A percentile compares a stretch with the other conserved stretches of the same genome.
Evolutionary conservation across 2,797 vertebrate genomes (phyloP).

Genomic region (Protosalanx chinensis): DNA sequence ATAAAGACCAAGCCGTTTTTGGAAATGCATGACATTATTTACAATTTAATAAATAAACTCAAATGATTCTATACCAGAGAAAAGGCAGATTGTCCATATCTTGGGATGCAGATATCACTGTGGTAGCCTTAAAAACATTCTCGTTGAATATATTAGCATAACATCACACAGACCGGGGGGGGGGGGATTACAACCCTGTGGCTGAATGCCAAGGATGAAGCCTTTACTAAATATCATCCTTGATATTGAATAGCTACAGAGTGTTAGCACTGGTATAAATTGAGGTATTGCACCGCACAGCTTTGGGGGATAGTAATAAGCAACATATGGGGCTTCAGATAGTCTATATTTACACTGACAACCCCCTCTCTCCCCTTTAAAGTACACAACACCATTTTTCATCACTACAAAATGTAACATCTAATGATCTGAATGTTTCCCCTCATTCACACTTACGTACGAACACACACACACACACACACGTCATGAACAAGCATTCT

Average conservation of each 20-base stretch:
- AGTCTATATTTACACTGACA: constrained; percentile 53
- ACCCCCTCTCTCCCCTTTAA: constrained; percentile 36
- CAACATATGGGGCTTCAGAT: constrained; percentile 52
- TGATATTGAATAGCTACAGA: constrained; percentile 37
- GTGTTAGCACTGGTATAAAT: constrained; percentile 64
- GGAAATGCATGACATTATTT: constrained; percentile 75
- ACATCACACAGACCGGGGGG: constrained; percentile 41
- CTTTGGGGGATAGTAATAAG: constrained; percentile 43
- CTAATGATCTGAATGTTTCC: constrained; percentile 42
- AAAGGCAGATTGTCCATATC: constrained; percentile 73
- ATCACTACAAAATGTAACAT: constrained; percentile 62
- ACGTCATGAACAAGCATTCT: constrained; percentile 42
- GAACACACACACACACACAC: constrained; percentile 6
- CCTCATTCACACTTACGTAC: background rate
- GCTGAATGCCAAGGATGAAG: constrained; percentile 35
- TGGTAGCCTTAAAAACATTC: constrained; percentile 50
- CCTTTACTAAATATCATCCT: constrained; percentile 52
- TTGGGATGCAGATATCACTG: constrained; percentile 51
- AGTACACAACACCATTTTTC: constrained; percentile 55
- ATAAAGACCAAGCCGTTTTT: constrained; percentile 72
- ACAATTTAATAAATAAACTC: constrained; percentile 82
- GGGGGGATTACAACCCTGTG: constrained; percentile 17
- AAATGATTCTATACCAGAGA: constrained; percentile 68
- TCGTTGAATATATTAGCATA: constrained; percentile 34
- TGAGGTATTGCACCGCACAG: constrained; percentile 73